Evolutionary conservation across 2,113 vertebrate genomes (phyloP).

Genomic region (Chlorodrepanis virens): DNA sequence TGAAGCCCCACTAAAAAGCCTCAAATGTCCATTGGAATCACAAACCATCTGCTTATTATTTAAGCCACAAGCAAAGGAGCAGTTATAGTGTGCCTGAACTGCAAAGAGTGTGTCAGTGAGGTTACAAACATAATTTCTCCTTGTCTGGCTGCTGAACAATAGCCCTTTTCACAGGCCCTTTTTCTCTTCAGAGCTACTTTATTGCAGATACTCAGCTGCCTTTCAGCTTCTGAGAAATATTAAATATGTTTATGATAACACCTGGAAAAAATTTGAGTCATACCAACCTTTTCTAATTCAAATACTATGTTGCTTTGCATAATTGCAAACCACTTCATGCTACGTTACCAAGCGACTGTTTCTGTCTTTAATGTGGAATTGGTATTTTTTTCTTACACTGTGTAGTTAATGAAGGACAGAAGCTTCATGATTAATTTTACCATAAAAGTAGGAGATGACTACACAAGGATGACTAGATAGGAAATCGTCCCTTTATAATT

Average conservation of each 20-base stretch:
- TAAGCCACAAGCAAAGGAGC: neutral
- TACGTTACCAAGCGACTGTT: rapidly evolving
- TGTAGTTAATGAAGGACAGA: neutral
- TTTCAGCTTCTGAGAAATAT: neutral
- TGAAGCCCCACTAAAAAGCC: neutral
- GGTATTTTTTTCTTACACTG: neutral
- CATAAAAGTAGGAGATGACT: neutral
- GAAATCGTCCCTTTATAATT: neutral
- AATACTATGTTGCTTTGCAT: neutral
- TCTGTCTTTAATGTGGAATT: neutral
- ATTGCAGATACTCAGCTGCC: neutral
- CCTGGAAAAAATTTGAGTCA: neutral
- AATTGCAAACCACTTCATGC: neutral
- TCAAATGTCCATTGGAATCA: neutral
- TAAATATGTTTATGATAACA: neutral
- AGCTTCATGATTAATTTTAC: neutral
- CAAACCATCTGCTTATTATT: neutral
- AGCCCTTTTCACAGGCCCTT: neutral
- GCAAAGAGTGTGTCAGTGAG: neutral
- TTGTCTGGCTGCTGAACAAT: neutral
- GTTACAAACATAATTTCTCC: neutral
- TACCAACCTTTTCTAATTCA: neutral
- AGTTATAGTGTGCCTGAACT: neutral
- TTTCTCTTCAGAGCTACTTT: neutral
- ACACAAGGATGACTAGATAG: neutral